phyloP scores from a whole-genome alignment of 2,113 vertebrate species.

The Arizona elegans region DNA sequence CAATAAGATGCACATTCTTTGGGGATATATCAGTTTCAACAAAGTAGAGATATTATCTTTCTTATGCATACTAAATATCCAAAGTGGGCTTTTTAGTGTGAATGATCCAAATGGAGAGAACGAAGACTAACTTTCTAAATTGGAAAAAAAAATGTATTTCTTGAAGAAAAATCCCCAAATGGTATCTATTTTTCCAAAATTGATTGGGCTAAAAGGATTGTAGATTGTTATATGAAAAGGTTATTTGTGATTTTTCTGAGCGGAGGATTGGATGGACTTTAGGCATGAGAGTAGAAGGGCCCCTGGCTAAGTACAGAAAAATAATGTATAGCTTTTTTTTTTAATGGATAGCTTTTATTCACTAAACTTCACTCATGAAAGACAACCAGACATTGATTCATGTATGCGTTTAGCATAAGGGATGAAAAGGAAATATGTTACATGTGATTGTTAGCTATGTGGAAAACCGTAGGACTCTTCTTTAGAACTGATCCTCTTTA shows the following conservation, averaged over 20 bases:
- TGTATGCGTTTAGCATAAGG: too few relatives aligned
- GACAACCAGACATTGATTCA: neutral
- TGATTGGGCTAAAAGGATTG: slow-evolving; percentile 17
- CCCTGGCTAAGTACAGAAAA: neutral
- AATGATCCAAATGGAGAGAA: slow-evolving; percentile 20
- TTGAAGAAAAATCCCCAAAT: slow-evolving; percentile 13
- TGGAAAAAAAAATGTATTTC: neutral
- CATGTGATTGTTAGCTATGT: neutral
- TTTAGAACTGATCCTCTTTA: neutral
- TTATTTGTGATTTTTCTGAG: slow-evolving; percentile 19
- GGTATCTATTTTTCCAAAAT: slow-evolving; percentile 15
- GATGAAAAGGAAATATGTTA: neutral
- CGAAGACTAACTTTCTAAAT: slow-evolving; percentile 27
- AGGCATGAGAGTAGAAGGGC: neutral
- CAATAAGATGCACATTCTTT: neutral
- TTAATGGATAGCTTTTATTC: neutral
- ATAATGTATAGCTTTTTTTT: neutral
- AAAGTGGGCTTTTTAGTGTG: slow-evolving; percentile 24
- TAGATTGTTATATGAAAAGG: neutral
- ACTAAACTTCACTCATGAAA: neutral
- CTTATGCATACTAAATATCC: neutral
- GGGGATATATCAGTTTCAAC: neutral
- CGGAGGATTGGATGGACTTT: neutral
- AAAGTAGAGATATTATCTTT: slow-evolving; percentile 25
- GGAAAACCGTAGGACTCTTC: neutral